Evolutionary conservation across 2,888 invertebrate species (phyloP).

Genomic region (Melipona bicolor): DNA sequence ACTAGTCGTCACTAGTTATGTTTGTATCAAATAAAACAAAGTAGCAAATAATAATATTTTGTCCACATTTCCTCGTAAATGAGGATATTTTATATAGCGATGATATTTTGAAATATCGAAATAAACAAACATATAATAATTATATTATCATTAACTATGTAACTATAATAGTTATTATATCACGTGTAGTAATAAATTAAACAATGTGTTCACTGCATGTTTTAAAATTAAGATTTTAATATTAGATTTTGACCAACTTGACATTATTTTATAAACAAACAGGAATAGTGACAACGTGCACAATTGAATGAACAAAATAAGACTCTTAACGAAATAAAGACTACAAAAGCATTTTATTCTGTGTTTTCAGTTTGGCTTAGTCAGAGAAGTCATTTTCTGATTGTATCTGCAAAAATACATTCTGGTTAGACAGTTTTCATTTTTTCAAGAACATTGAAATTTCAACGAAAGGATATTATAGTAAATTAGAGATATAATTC

Average conservation of each 20-base stretch:
- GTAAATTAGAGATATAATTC: background rate
- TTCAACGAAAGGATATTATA: slow-evolving; percentile 15
- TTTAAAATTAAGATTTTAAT: background rate
- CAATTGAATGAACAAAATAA: background rate
- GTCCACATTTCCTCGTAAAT: background rate
- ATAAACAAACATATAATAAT: background rate
- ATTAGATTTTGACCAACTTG: background rate
- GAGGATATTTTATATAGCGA: no score
- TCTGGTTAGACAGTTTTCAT: slow-evolving; percentile 5
- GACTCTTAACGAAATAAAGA: background rate
- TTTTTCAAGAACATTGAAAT: background rate
- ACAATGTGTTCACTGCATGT: background rate
- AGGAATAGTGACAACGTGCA: background rate
- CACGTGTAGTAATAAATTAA: no score
- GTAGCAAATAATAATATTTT: background rate
- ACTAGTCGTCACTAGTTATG: background rate
- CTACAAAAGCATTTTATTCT: background rate
- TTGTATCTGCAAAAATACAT: slow-evolving; percentile 2
- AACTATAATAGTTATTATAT: no score
- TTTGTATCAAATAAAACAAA: background rate
- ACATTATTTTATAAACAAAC: background rate
- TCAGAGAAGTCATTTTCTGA: background rate
- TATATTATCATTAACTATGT: no score
- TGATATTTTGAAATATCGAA: background rate
- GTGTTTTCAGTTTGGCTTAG: background rate